phyloP scores from a whole-genome alignment of 92 coral and sea anemone genomes.

The Bergia sp. region DNA sequence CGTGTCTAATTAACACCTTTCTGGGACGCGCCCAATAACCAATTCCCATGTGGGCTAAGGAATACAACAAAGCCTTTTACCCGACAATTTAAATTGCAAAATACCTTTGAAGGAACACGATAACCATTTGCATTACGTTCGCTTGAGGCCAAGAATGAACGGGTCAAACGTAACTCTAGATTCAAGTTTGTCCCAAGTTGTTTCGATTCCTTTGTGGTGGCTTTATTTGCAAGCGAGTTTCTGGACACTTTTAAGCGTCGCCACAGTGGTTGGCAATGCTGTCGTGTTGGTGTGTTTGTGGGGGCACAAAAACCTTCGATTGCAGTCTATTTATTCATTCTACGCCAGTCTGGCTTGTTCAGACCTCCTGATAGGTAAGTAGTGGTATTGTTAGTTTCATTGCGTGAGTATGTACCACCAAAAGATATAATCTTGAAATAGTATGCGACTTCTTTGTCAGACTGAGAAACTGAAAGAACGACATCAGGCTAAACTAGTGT shows the following conservation, averaged over 20 bases:
- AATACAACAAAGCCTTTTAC: not conserved
- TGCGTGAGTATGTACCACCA: too few species aligned
- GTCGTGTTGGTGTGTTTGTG: slow-evolving; percentile 64
- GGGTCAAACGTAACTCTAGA: not conserved
- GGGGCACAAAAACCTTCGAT: slow-evolving; percentile 56
- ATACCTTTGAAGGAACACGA: not conserved
- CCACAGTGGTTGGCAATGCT: slow-evolving; percentile 62
- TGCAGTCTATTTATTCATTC: slow-evolving; percentile 62
- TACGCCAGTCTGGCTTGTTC: slow-evolving; percentile 80
- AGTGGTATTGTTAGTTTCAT: not conserved
- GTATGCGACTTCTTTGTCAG: not conserved
- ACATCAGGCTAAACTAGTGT: not conserved
- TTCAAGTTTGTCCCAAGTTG: not conserved
- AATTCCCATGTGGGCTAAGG: slow-evolving; percentile 35
- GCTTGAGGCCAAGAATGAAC: slow-evolving; percentile 1
- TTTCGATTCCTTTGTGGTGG: slow-evolving; percentile 49
- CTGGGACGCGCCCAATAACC: not conserved
- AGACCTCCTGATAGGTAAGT: slow-evolving; percentile 77
- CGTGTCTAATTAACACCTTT: not conserved
- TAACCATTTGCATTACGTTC: not conserved
- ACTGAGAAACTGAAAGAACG: not conserved
- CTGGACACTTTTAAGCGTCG: slow-evolving; percentile 58
- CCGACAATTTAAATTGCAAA: slow-evolving; percentile 16
- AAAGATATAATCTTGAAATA: not conserved
- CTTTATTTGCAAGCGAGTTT: slow-evolving; percentile 64